Percentiles rank a stretch among this genome's conserved stretches.
Conservation (phyloP, 2,888 invertebrate genomes). For the Sabatieria punctata region DNA sequence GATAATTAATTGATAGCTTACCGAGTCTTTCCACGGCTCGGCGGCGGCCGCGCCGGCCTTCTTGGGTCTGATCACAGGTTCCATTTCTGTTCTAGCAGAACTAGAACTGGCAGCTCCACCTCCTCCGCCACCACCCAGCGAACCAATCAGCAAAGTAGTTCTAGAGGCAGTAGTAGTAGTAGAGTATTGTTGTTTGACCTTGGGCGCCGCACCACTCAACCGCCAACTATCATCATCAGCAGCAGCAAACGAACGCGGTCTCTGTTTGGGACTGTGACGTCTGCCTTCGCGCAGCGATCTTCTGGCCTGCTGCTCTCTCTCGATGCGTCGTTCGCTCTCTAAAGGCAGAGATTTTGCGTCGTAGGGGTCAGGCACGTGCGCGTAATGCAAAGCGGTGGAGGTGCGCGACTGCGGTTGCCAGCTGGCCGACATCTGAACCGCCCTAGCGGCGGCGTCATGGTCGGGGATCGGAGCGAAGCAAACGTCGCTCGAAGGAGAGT, state of each 20-base stretch:
- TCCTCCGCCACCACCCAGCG: neutral
- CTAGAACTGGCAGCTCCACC: neutral
- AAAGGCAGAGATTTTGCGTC: neutral
- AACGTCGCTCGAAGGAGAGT: neutral
- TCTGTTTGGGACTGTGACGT: too few relatives aligned
- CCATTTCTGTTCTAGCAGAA: neutral
- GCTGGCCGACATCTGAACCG: neutral
- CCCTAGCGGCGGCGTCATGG: neutral
- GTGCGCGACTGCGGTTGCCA: conserved; percentile 1
- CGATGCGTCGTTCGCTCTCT: neutral
- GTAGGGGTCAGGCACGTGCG: neutral
- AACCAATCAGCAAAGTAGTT: neutral
- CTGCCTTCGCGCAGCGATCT: neutral
- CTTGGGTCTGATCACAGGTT: neutral
- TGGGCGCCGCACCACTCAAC: neutral
- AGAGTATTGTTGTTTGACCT: neutral
- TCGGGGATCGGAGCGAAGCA: neutral
- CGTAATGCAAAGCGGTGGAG: neutral
- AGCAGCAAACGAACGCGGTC: too few relatives aligned
- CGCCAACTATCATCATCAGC: too few relatives aligned
- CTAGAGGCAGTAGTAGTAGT: neutral
- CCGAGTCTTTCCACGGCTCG: conserved; percentile 2
- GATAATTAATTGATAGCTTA: neutral
- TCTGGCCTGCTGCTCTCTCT: neutral
- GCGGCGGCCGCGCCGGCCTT: neutral